Evolutionary conservation across 2,888 invertebrate genomes (phyloP), one percentile per base, ranked within the genome.

Genomic region (Cephus runcator): DNA sequence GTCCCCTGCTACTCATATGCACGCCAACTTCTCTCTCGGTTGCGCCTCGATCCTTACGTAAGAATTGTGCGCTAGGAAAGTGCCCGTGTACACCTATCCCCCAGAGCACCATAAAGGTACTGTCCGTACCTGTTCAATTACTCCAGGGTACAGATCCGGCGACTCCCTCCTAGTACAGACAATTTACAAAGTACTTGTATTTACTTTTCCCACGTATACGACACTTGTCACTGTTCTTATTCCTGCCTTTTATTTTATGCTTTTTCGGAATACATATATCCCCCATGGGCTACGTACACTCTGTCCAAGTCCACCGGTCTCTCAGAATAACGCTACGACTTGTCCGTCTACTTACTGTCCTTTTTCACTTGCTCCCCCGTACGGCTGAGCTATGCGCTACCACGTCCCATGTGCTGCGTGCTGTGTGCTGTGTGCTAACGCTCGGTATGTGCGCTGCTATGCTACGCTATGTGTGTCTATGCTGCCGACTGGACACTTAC

Each of bases 401-500:
- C 33, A 71, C 12, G 69, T 33, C 15, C 69, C 69, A 69, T 69
- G 69, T 33, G 69, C 15, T 31, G 30, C 35, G 31, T 31, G 31
- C 31, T 31, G 31, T 33, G 69, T 31, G 69, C 69, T 69, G 30
- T 33, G 69, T 33, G 31, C 71, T 31, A 33, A 33, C 71, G 31
- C 31, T 79, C 81, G 81, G 83, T 80, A 83, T 85, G 81, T 75
- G 80, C 79, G 69, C 76, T 77, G 84, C 85, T 78, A 84, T 80
- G 82, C 81, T 33, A 3, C 31, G 83, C 82, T 83, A 86, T 83
- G 84, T 79, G 80, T 82, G 85, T 84, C 81, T 83, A 83, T 85
- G 79, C 80, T 80, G 80, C 82, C 77, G 36, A 82, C 87, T 86
- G 88, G 89, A 87, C 88, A 85, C 86, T 91, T 90, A 89, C 89